Evolutionary conservation across 2,797 vertebrate species (phyloP).

Genomic region (Mormyrops boulengeri): DNA sequence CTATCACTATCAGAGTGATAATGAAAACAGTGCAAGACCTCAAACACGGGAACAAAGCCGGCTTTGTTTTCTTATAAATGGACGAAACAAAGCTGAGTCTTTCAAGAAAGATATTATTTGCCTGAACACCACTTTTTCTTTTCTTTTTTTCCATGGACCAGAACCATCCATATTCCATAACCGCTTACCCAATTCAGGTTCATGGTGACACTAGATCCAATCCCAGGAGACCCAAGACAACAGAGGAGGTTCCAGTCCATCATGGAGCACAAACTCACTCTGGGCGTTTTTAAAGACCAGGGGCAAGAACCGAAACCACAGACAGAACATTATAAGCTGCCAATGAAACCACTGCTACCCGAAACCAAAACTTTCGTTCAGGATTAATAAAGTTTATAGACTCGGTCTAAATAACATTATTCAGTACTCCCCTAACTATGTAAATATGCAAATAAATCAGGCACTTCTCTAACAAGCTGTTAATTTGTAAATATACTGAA

Average conservation of each 20-base stretch:
- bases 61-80: not conserved
- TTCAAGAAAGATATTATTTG: not conserved
- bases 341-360: not conserved
- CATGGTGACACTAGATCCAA: not conserved
- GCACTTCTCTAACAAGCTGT: not conserved
- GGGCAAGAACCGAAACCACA: not conserved
- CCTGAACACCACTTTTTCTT: not conserved
- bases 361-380: not conserved
- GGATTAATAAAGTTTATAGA: not conserved
- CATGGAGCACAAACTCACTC: not conserved
- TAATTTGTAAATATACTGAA: not conserved
- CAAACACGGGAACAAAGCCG: not conserved
- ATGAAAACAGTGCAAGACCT: conserved; percentile 14
- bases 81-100: not conserved
- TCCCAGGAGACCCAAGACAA: not conserved
- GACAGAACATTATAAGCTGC: not conserved
- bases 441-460: not conserved
- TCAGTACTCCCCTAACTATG: not conserved
- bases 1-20: not conserved
- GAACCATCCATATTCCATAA: not conserved
- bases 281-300: not conserved
- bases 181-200: not conserved
- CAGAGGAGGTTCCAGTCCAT: not conserved
- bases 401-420: not conserved
- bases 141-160: not conserved